Base-by-base conservation (phyloP, 2,797 vertebrate genomes). In the Sparidentex hasta region DNA sequence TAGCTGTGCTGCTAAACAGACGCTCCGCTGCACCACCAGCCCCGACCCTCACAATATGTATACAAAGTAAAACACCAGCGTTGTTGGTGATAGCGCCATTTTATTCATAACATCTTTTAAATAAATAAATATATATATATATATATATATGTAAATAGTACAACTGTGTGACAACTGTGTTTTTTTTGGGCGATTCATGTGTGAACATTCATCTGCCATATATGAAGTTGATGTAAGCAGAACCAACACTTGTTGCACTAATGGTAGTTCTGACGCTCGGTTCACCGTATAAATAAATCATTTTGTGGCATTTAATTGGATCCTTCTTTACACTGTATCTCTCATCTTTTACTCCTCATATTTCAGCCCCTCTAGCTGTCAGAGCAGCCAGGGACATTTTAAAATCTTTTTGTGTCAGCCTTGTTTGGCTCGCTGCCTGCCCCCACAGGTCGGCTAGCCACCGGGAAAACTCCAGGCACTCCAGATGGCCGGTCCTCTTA, bases 401-500 rank as follows among this genome's bases (percentile, higher is more conserved):
- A 62, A 86, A 80, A 81, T 77, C 41, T 78, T 88, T 87, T 81
- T 82, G 82, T 73, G 79, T 86, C 59, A 81, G 79, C 63, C 82
- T 72, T 33, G 74, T 74, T 84, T 89, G 90, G 87, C 87, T 82
- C 29, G 6, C 61, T 82, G 85, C 85, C 84, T 85, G 84, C 74
- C 79, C 79, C 82, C 64, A 57, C 70, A 88, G 87, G 83, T 90
- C 74, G 54, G 69, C 85, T 73, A 71, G 76, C 69, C 84, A 89
- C 71, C 65, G 52, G 74, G 69, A 84, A 77, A 90, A 87, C 82
- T 85, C 63, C 74, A 84, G 74, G 71, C 70, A 38, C 74, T 82
- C 86, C 88, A 88, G 86, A 91, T 88, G 88, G 87, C 78, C 63
- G 44, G 74, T 82, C 59, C 9, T n/a, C 72, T 79, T 74, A 65